Conservation (phyloP, 2,113 vertebrate genomes). For the Empidonax alnorum region DNA sequence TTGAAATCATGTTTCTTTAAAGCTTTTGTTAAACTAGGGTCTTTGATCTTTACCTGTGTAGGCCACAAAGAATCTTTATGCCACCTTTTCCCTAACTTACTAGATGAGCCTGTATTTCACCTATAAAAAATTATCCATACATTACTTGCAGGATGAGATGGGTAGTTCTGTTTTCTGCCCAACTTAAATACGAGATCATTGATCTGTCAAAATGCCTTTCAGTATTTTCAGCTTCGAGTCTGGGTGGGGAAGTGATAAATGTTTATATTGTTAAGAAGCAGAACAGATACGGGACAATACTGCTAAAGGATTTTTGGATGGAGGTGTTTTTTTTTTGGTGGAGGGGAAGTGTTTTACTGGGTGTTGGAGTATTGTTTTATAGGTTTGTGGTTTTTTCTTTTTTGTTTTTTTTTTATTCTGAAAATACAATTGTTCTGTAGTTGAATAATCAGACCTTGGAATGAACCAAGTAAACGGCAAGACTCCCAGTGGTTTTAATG, state of each 20-base stretch:
- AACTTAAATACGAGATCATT: background rate
- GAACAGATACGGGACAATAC: background rate
- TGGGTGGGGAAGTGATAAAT: background rate
- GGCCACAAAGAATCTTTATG: background rate
- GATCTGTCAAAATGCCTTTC: background rate
- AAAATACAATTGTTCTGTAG: background rate
- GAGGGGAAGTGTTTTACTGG: background rate
- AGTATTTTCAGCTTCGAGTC: background rate
- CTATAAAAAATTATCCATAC: background rate
- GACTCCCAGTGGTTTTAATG: background rate
- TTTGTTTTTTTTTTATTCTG: background rate
- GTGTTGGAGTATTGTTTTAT: background rate
- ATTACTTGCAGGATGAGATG: background rate
- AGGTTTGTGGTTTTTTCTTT: rapidly evolving
- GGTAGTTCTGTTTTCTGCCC: background rate
- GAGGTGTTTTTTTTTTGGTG: background rate
- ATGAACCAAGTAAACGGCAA: background rate
- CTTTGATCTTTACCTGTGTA: background rate
- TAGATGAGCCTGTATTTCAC: background rate
- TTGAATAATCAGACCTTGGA: background rate
- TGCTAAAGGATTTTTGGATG: background rate
- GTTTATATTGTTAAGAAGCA: background rate
- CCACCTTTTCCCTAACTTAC: background rate
- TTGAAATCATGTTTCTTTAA: background rate
- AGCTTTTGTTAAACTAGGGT: background rate